Evolutionary conservation across 2,797 vertebrate genomes (phyloP).

Genomic region (Buphagus erythrorhynchus): DNA sequence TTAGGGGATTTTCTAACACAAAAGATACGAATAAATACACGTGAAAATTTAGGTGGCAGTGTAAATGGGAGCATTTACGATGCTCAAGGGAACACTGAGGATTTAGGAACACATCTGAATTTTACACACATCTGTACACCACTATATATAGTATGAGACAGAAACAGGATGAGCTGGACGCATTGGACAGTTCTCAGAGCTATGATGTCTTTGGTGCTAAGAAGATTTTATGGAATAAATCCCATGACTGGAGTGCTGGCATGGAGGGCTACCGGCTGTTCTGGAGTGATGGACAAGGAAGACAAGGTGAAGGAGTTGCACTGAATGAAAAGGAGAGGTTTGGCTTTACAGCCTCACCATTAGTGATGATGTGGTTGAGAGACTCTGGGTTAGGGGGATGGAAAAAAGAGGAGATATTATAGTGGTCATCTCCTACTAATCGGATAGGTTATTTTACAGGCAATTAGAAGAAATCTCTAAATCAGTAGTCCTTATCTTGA

Average conservation of each 20-base stretch:
- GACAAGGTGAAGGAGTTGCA: neutral
- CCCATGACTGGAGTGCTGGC: neutral
- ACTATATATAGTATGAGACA: fast-evolving
- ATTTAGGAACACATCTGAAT: neutral
- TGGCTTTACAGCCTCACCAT: neutral
- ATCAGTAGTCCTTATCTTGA: neutral
- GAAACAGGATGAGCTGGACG: neutral
- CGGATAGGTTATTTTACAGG: fast-evolving
- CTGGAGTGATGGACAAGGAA: neutral
- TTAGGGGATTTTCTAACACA: neutral
- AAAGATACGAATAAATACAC: neutral
- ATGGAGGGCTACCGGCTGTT: neutral
- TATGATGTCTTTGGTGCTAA: fast-evolving
- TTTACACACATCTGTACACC: neutral
- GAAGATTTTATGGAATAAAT: neutral
- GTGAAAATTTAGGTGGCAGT: fast-evolving
- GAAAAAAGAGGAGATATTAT: neutral
- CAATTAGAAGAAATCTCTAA: neutral
- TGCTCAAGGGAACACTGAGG: neutral
- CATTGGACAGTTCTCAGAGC: neutral
- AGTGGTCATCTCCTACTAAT: fast-evolving
- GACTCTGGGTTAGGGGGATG: neutral
- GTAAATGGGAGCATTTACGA: neutral
- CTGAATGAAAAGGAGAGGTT: neutral
- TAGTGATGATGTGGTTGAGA: neutral